Base-by-base conservation (phyloP, 2,888 invertebrate species). In the Lepetodrilus schrolli region DNA sequence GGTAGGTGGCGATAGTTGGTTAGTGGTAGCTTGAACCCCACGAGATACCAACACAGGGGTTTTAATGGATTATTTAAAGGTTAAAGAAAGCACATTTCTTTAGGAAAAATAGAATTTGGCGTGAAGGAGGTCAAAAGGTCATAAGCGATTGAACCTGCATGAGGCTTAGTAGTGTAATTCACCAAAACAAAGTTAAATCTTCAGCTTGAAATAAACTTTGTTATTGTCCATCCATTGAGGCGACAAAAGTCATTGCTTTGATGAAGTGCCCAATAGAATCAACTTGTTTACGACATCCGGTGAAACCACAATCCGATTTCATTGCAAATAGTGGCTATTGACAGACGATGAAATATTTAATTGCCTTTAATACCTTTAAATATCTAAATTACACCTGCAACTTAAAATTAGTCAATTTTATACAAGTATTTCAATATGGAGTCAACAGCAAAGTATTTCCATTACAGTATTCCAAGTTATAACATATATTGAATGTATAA, bases 1-100 rank as follows among this genome's bases (percentile, higher is more conserved):
- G n/a, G n/a, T n/a, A n/a, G n/a, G n/a, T n/a, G n/a, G n/a, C n/a
- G n/a, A n/a, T n/a, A n/a, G n/a, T n/a, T n/a, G n/a, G n/a, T n/a
- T n/a, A n/a, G n/a, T n/a, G n/a, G n/a, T n/a, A n/a, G n/a, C n/a
- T n/a, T n/a, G n/a, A n/a, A n/a, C n/a, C n/a, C n/a, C n/a, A n/a
- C n/a, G n/a, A n/a, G n/a, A n/a, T n/a, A n/a, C n/a, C n/a, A 30
- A 58, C 58, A 34, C 58, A 17, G 17, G 58, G 58, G 58, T 58
- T 58, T 30, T 30, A 58, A 26, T 26, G 58, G 58, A 58, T 58
- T 58, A 58, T 58, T 58, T 30, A 17, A 58, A 30, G 26, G 30
- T 58, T 58, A 34, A 58, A 30, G 58, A 58, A 58, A 58, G 58
- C 58, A 58, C 26, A 58, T 30, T 58, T 58, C 58, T 58, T 58